phyloP scores from a whole-genome alignment of 2,797 vertebrate species.

The Clarias pachynema region DNA sequence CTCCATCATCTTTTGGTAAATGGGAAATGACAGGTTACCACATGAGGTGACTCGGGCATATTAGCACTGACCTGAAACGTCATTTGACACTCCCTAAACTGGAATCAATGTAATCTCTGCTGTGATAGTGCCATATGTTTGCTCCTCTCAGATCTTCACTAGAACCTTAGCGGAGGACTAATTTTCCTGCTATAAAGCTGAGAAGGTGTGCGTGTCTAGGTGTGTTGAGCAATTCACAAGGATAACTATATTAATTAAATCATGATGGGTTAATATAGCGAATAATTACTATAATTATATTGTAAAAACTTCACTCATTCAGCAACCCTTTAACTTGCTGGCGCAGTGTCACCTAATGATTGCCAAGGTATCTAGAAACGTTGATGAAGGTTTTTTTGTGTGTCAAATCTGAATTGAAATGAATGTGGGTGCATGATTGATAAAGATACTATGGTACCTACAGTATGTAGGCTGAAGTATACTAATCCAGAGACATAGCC shows the following conservation, averaged over 20 bases:
- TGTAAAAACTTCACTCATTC: constrained; percentile 1
- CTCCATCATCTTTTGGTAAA: background rate
- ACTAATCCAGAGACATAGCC: too few species aligned
- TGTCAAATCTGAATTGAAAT: background rate
- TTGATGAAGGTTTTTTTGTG: background rate
- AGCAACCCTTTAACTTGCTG: background rate
- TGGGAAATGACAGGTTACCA: background rate
- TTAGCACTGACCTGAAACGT: background rate
- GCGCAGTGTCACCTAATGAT: background rate
- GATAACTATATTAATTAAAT: constrained; percentile 12
- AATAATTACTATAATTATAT: constrained; percentile 8
- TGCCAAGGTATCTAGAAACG: background rate
- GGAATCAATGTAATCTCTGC: background rate
- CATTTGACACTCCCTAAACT: constrained; percentile 1
- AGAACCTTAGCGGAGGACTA: background rate
- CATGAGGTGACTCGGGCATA: background rate
- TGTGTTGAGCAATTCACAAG: background rate
- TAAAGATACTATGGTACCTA: too few species aligned
- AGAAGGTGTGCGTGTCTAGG: background rate
- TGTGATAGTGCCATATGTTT: background rate
- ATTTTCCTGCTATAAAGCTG: background rate
- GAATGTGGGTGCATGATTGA: background rate
- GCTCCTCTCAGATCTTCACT: constrained; percentile 2
- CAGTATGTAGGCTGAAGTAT: too few species aligned
- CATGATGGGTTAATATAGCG: background rate